A percentile compares a stretch with the other conserved stretches of the same genome.
Evolutionary conservation across 2,113 vertebrate species (phyloP).

Genomic region (Oxyruncus cristatus): DNA sequence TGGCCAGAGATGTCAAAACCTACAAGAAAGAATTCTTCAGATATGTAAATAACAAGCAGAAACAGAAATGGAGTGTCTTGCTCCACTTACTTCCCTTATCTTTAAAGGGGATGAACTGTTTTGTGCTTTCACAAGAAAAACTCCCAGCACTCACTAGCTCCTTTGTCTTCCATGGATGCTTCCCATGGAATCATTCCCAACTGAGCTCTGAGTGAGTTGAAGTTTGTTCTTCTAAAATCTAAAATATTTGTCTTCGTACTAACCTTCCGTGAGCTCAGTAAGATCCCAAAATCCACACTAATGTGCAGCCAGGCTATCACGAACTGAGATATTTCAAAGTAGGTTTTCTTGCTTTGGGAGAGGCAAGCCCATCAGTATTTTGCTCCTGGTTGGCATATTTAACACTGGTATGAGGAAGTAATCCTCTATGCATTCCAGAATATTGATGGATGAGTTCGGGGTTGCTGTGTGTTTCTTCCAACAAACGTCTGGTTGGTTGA

Average conservation of each 20-base stretch:
- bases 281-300: not conserved
- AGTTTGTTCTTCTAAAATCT: not conserved
- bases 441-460: not conserved
- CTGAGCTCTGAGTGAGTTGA: not conserved
- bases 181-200: not conserved
- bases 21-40: not conserved
- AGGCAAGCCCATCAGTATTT: not conserved
- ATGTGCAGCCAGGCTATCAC: not conserved
- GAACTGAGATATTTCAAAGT: too few species aligned
- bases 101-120: not conserved
- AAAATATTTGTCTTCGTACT: not conserved
- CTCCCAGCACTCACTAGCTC: not conserved
- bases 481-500: not conserved
- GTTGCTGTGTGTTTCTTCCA: not conserved
- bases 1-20: not conserved
- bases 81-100: not conserved
- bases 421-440: not conserved
- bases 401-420: not conserved
- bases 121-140: not conserved
- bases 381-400: not conserved
- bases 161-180: not conserved
- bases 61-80: not conserved
- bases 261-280: not conserved
- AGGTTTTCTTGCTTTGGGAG: not conserved
- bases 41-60: not conserved